Evolutionary conservation across 1,140 invertebrate genomes (phyloP), one percentile per base, ranked within the genome.

Genomic region (Temnothorax longispinosus): DNA sequence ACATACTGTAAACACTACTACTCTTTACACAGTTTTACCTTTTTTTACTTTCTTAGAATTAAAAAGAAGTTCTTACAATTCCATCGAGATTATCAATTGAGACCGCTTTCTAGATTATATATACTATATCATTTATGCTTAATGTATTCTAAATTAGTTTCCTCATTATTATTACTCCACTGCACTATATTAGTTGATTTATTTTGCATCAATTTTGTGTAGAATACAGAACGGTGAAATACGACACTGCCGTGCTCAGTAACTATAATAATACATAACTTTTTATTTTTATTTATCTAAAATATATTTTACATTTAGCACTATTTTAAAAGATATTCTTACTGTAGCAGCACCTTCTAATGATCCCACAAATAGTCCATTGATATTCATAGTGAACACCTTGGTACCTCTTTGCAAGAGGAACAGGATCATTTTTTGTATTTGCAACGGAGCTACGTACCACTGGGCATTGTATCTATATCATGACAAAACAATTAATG

Each of bases 341-440:
- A 80, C 77, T 35, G n/a, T 54, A 52, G 47, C 32, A 27, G 44
- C 60, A 21, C 15, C 47, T 38, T 80, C 44, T 13, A 80, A 21
- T 0, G 77, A 80, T 67, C 27, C 77, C 0, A 80, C 47, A 52
- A 67, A 27, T 3, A 80, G 1, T 54, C 62, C 62, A 41, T 32
- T 62, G 18, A 52, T 35, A 67, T 21, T 67, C n/a, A 80, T 0
- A 11, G 2, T 8, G 4, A 67, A 80, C 27, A 2, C 0, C 32
- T 80, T 80, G 0, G 13, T 54, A n/a, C 77, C 4, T 15, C 32
- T 80, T 80, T 80, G 77, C 4, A 80, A 52, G 3, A 80, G 1
- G 1, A 80, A 80, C 35, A 80, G 11, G 13, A 67, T 41, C 60
- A 52, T 54, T 35, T 80, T 80, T 5, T 80, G 77, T 67, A 67